A percentile compares a stretch with the other conserved stretches of the same genome.
Evolutionary conservation across 2,113 vertebrate genomes (phyloP).

Genomic region (Stictonetta naevosa): DNA sequence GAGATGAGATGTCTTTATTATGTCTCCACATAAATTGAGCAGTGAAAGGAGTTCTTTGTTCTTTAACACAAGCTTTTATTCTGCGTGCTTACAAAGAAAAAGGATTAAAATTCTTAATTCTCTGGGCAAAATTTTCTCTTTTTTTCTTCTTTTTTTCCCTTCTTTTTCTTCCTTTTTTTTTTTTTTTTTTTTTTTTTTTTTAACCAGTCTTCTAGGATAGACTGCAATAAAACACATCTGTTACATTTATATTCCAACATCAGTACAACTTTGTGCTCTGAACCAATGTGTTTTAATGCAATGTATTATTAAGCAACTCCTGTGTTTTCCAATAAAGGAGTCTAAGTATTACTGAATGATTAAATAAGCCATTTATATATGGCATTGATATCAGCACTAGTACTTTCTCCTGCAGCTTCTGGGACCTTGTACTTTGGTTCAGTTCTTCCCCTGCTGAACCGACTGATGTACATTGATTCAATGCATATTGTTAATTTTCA

Average conservation of each 20-base stretch:
- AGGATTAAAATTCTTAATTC: conserved; percentile 8
- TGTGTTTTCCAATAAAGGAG: background rate
- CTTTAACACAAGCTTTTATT: background rate
- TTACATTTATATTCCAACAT: background rate
- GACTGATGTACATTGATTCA: background rate
- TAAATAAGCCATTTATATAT: background rate
- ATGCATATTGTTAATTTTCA: background rate
- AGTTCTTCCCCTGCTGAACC: background rate
- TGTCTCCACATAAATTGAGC: background rate
- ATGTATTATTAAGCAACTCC: background rate
- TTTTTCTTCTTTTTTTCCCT: background rate
- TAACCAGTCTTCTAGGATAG: background rate
- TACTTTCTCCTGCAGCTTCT: background rate
- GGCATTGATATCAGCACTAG: background rate
- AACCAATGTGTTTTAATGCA: conserved; percentile 13
- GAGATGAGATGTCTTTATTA: conserved; percentile 1
- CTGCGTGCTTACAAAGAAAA: background rate
- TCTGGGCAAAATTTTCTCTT: conserved; percentile 17
- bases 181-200: conserved; percentile 29
- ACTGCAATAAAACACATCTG: conserved; percentile 12
- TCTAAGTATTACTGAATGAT: background rate
- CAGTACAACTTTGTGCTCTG: background rate
- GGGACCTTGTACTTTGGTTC: background rate
- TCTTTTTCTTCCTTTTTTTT: conserved; percentile 26
- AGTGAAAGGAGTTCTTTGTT: conserved; percentile 25